Percentiles rank a stretch among this genome's conserved stretches.
phyloP scores from a whole-genome alignment of 2,888 invertebrate genomes.

The Argyra leucocephala region DNA sequence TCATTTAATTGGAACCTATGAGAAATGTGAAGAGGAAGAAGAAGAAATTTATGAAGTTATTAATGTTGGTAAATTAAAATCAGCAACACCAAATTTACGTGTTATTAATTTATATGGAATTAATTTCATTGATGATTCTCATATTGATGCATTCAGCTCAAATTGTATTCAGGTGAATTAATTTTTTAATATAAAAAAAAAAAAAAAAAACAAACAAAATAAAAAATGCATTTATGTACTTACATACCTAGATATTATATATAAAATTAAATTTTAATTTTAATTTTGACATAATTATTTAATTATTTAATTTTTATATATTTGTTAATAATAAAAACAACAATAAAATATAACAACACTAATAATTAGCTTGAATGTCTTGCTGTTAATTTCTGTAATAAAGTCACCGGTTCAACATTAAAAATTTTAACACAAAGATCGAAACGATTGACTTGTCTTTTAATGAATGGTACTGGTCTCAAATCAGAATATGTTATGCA shows the following conservation, averaged over 20 bases:
- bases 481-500: constrained; percentile 87
- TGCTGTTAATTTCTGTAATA: constrained; percentile 93
- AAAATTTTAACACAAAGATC: constrained; percentile 90
- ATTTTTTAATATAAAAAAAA: background rate
- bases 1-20: constrained; percentile 95
- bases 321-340: too few relatives aligned
- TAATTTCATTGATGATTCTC: constrained; percentile 95
- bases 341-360: too few relatives aligned
- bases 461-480: constrained; percentile 94
- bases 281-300: too few relatives aligned
- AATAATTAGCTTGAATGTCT: constrained; percentile 88
- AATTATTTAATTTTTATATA: background rate
- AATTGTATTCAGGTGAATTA: constrained; percentile 74
- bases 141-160: constrained; percentile 94
- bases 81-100: constrained; percentile 92
- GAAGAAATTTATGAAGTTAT: constrained; percentile 99
- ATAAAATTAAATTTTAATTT: background rate
- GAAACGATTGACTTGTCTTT: constrained; percentile 77
- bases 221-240: background rate
- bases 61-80: constrained; percentile 96
- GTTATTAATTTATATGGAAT: constrained; percentile 98
- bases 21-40: constrained; percentile 95
- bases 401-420: constrained; percentile 92
- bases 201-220: too few relatives aligned
- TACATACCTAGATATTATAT: constrained; percentile 4